Conservation (phyloP, 2,797 vertebrate genomes). For the Phataginus tetradactyla region DNA sequence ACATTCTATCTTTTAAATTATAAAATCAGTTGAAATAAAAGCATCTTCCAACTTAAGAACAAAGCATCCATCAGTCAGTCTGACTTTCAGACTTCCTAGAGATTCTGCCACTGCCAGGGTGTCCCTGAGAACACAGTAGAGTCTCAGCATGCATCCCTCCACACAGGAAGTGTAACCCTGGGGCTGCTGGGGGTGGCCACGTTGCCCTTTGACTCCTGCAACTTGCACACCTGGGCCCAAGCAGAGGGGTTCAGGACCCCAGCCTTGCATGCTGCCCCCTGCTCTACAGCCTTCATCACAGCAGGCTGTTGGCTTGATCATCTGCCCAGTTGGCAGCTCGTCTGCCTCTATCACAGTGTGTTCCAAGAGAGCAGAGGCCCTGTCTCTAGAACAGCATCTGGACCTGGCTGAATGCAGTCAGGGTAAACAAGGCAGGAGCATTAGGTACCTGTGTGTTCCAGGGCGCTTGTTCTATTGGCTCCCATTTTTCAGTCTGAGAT, state of each 20-base stretch:
- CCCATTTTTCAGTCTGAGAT: neutral
- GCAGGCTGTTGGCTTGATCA: too few relatives aligned
- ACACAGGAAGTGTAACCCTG: neutral
- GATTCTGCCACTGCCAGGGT: neutral
- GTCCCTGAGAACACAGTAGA: neutral
- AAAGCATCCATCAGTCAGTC: neutral
- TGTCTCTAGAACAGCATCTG: neutral
- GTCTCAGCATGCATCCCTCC: too few relatives aligned
- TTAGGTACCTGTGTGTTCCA: neutral
- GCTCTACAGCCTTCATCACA: neutral
- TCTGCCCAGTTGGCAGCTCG: neutral
- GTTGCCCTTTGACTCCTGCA: neutral
- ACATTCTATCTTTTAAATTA: slow-evolving; percentile 32
- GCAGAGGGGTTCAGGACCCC: neutral
- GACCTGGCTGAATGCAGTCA: neutral
- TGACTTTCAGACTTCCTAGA: neutral
- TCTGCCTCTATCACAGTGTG: neutral
- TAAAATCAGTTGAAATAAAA: slow-evolving; percentile 45
- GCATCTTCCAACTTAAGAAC: neutral
- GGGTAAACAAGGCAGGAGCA: neutral
- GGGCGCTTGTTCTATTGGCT: neutral
- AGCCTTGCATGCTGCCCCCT: neutral
- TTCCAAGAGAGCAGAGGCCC: neutral
- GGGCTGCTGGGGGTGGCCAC: neutral
- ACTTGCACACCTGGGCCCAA: too few relatives aligned